Conservation (phyloP, 37 sponge, comb jelly and placozoan species). For the Theonella swinhoei region DNA sequence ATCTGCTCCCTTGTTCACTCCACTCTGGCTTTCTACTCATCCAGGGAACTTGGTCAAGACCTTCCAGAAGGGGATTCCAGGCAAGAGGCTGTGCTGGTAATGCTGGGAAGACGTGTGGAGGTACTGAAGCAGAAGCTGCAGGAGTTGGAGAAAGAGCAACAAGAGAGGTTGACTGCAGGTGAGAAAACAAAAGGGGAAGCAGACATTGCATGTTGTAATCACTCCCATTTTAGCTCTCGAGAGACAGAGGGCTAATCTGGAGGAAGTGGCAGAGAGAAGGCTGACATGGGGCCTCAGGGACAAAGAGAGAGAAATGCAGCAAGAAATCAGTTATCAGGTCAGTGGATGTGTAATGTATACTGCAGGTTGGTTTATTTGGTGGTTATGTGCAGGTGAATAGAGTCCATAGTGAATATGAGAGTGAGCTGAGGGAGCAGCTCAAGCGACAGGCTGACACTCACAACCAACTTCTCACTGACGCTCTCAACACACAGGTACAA, state of each 20-base stretch:
- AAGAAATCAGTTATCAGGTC: conserved; percentile 25
- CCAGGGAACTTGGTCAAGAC: conserved; percentile 17
- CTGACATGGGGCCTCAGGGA: not conserved
- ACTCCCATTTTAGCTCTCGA: conserved; percentile 30
- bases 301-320: conserved; percentile 17
- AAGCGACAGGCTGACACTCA: conserved; percentile 51
- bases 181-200: not conserved
- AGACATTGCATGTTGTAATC: not conserved
- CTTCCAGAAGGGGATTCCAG: not conserved
- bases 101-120: conserved; percentile 36
- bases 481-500: conserved; percentile 40
- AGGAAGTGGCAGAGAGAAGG: conserved; percentile 16
- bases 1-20: not conserved
- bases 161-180: conserved; percentile 35
- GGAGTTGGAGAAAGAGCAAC: conserved; percentile 12
- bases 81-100: conserved; percentile 18
- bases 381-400: conserved; percentile 11
- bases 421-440: conserved; percentile 61
- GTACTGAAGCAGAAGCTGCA: conserved; percentile 26
- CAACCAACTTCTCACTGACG: conserved; percentile 15
- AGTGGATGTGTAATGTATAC: not conserved
- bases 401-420: conserved; percentile 20
- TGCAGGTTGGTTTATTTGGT: not conserved
- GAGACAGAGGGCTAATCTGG: conserved; percentile 40
- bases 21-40: not conserved